These are phyloP conservation scores for Fragum whitleyi DNA, from an alignment of 2,888 invertebrate species.

Conservation along the genomic window DNA sequence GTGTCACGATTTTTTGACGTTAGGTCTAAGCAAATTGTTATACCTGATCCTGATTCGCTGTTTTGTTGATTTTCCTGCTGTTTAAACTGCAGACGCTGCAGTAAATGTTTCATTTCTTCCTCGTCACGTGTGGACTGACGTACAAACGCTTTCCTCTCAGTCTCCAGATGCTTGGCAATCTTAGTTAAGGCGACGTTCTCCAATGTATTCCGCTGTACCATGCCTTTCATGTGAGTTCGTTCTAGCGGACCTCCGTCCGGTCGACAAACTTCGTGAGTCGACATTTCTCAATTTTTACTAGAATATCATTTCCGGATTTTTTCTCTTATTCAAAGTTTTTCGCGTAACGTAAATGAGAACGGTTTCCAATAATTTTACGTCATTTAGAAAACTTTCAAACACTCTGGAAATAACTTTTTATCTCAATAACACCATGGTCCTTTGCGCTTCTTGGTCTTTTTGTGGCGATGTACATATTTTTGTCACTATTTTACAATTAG, in stretches of 20 bases:
- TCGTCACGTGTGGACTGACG: constrained; percentile 64
- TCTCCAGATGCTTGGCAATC: constrained; percentile 57
- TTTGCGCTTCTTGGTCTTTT: no score
- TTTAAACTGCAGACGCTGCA: constrained; percentile 58
- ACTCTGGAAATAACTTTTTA: no score
- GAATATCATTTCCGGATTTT: no score
- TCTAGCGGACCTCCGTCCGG: constrained; percentile 62
- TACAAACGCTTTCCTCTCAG: constrained; percentile 62
- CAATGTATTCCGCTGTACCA: constrained; percentile 62
- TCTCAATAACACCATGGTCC: no score
- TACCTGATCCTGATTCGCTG: neutral
- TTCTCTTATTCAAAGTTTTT: no score
- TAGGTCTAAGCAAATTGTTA: no score
- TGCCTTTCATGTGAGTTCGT: constrained; percentile 56
- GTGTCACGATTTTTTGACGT: no score
- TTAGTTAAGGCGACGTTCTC: constrained; percentile 55
- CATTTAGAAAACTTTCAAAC: no score
- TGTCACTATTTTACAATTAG: no score
- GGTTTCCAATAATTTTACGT: no score
- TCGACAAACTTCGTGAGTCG: constrained; percentile 32
- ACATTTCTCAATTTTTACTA: constrained; percentile 24
- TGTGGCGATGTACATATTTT: no score
- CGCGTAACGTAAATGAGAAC: no score
- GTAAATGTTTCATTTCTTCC: constrained; percentile 58
- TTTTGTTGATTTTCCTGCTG: constrained; percentile 35